Conservation (phyloP, 2,797 vertebrate genomes). For the Lepus oiostolus region DNA sequence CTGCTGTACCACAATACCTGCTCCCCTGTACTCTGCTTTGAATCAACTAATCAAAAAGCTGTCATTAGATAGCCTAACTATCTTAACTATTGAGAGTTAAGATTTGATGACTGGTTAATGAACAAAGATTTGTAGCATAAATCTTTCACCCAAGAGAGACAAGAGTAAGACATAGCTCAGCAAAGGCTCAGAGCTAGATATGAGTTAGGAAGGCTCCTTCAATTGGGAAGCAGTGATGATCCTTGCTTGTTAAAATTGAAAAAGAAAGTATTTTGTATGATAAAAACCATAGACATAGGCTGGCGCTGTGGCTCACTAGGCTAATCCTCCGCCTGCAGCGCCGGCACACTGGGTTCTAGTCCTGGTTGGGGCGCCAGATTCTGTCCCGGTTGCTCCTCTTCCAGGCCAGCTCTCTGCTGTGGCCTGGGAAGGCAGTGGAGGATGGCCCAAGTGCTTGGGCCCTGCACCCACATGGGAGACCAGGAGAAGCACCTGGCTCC, state of each 20-base stretch:
- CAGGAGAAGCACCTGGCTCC: too few species aligned
- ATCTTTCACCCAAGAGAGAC: background rate
- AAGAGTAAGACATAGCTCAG: constrained; percentile 1
- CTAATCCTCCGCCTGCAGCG: too few species aligned
- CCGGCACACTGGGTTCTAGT: too few species aligned
- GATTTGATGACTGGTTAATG: constrained; percentile 49
- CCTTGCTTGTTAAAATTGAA: constrained; percentile 25
- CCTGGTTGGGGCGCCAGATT: too few species aligned
- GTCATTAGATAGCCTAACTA: background rate
- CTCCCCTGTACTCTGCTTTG: too few species aligned
- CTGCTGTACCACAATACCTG: too few species aligned
- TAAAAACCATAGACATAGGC: background rate
- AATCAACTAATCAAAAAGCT: background rate
- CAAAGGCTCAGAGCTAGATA: background rate
- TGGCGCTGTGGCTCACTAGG: too few species aligned
- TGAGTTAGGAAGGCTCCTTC: background rate
- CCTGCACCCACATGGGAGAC: too few species aligned
- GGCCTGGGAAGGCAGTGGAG: too few species aligned
- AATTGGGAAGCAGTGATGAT: background rate
- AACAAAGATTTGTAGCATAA: background rate
- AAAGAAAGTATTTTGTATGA: background rate
- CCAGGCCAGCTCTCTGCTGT: too few species aligned
- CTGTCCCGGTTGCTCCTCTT: too few species aligned
- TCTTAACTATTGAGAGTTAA: constrained; percentile 19
- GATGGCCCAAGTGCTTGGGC: too few species aligned